Percentiles rank a stretch among this genome's conserved stretches.
phyloP scores from a whole-genome alignment of 2,797 vertebrate genomes.

The Hylomyscus alleni region DNA sequence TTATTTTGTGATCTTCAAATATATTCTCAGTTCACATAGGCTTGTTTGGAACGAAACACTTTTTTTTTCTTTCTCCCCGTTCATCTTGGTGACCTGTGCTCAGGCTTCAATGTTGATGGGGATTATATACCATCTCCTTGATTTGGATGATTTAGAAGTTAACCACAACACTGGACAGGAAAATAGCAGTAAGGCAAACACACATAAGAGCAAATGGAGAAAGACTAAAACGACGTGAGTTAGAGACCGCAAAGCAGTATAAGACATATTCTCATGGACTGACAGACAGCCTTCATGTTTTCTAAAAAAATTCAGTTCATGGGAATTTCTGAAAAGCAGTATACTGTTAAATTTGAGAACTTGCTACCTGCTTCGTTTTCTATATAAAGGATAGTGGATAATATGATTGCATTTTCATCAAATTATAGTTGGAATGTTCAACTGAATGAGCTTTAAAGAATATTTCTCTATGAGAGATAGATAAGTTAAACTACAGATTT shows the following conservation, averaged over 20 bases:
- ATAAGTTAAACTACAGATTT: conserved; percentile 23
- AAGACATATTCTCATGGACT: not conserved
- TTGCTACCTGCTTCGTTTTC: not conserved
- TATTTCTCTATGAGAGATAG: conserved; percentile 19
- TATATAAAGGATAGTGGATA: not conserved
- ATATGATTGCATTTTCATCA: conserved; percentile 5
- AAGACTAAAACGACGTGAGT: not conserved
- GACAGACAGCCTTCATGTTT: not conserved
- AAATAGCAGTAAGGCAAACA: not conserved
- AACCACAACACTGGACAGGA: not conserved
- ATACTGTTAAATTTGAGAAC: not conserved
- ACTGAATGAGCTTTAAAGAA: not conserved
- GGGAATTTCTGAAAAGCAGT: not conserved
- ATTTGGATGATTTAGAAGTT: conserved; percentile 47
- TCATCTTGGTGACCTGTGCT: not conserved
- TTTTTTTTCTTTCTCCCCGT: not conserved
- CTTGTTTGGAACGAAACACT: conserved; percentile 25
- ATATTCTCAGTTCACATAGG: conserved; percentile 60
- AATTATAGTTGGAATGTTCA: conserved; percentile 34
- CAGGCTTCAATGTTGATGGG: not conserved
- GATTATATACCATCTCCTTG: conserved; percentile 31
- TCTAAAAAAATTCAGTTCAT: not conserved
- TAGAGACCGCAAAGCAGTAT: not conserved
- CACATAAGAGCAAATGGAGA: not conserved
- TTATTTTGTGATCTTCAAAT: conserved; percentile 15